Evolutionary conservation across 92 coral and sea anemone species (phyloP), one percentile per base, ranked within the genome.

Genomic region (Porites rus): DNA sequence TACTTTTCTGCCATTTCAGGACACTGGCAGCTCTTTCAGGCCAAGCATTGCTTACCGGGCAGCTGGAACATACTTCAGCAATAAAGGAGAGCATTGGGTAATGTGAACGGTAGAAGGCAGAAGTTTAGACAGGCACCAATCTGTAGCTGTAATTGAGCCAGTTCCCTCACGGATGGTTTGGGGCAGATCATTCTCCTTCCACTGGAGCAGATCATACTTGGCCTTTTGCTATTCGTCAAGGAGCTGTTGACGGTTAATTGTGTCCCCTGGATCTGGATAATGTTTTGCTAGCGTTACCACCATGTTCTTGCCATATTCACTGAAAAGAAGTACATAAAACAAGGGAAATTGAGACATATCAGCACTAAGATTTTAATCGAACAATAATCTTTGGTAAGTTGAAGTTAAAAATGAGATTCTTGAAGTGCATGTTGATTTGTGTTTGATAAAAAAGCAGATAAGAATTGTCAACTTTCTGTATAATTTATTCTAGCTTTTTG

Each of bases 171-270:
- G 88, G n/a, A 74, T 84, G 46, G 81, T 56, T 74, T 84, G 81
- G 64, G 88, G 88, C 88, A 80, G 84, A 53, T 80, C 84, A 80
- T 80, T n/a, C n/a, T n/a, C n/a, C n/a, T n/a, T n/a, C n/a, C n/a
- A n/a, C n/a, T 84, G 81, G 64, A 82, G 88, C 88, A 80, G 84
- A 53, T 80, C 84, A 80, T 80, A 80, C 14, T 80, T 80, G 46
- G 75, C 84, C 75, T 66, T 80, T 65, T 80, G 76, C 85, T 66
- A 69, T 17, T 80, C 85, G 4, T 14, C 76, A 4, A 80, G 24
- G 18, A 80, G 12, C 85, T 80, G 85, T 5, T 68, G 85, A 68
- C 18, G 66, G 76, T 80, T 76, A 1, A 24, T 60, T 68, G 64
- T 60, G 51, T 80, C 76, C 85, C 69, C 67, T 53, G 85, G 75